Evolutionary conservation across 2,888 invertebrate species (phyloP).

Genomic region (Ypsolopha sequella): DNA sequence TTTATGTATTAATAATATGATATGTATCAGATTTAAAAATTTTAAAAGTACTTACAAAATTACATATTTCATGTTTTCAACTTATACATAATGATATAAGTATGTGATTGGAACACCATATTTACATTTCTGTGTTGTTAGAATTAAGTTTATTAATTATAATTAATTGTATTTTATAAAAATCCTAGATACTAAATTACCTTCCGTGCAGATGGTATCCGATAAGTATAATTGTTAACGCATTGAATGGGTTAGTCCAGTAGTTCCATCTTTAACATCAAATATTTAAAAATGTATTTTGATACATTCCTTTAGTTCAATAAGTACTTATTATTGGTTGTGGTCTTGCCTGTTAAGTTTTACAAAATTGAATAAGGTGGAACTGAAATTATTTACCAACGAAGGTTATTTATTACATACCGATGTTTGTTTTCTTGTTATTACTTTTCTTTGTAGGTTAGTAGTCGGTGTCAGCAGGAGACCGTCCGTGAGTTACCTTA

Average conservation of each 20-base stretch:
- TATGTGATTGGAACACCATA: background rate
- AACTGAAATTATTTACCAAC: conserved; percentile 65
- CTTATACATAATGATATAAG: background rate
- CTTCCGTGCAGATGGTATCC: conserved; percentile 31
- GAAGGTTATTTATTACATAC: conserved; percentile 41
- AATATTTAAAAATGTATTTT: background rate
- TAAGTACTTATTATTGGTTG: conserved; percentile 71
- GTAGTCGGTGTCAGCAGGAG: conserved; percentile 32
- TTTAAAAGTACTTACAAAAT: background rate
- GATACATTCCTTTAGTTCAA: conserved; percentile 62
- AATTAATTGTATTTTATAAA: too few species aligned
- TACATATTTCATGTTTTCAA: background rate
- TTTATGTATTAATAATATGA: background rate
- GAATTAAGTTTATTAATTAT: too few species aligned
- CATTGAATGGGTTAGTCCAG: conserved; percentile 26
- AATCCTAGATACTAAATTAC: too few species aligned
- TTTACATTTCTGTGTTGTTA: background rate
- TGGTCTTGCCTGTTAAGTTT: conserved; percentile 72
- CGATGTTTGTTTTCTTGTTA: conserved; percentile 26
- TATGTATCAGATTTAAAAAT: background rate
- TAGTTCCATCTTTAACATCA: conserved; percentile 26
- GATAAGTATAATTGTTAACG: too few species aligned
- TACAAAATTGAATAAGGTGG: conserved; percentile 61
- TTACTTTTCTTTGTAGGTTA: conserved; percentile 45
- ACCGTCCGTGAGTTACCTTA: conserved; percentile 64